A percentile compares a stretch with the other conserved stretches of the same genome.
Evolutionary conservation across 2,797 vertebrate genomes (phyloP).

Genomic region (Phoxinus dragarum): DNA sequence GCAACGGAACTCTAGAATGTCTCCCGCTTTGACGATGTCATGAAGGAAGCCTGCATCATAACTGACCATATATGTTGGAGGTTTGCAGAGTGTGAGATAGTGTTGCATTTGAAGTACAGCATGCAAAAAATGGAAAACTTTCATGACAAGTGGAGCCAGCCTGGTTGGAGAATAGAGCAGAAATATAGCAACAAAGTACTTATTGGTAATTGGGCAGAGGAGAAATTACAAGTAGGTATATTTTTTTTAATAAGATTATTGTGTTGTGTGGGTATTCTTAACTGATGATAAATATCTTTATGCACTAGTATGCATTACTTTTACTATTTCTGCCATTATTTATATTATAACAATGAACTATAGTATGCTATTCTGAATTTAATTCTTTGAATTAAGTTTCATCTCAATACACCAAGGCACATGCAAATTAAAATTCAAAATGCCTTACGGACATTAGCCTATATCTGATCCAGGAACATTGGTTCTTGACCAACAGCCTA

Average conservation of each 20-base stretch:
- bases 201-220: slow-evolving; percentile 79
- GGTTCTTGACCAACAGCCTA: not conserved
- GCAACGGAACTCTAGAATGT: slow-evolving; percentile 68
- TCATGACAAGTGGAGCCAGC: slow-evolving; percentile 70
- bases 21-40: slow-evolving; percentile 53
- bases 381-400: not conserved
- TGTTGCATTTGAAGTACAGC: slow-evolving; percentile 10
- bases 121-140: slow-evolving; percentile 55
- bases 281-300: not conserved
- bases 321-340: slow-evolving; percentile 1
- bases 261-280: not conserved
- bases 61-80: slow-evolving; percentile 49
- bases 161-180: slow-evolving; percentile 76
- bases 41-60: slow-evolving; percentile 51
- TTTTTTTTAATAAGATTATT: not conserved
- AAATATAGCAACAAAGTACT: slow-evolving; percentile 77
- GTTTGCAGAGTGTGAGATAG: slow-evolving; percentile 2
- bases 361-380: not conserved
- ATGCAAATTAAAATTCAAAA: not conserved
- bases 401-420: not conserved
- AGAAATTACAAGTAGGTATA: slow-evolving; percentile 75
- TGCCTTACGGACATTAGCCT: not conserved
- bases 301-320: not conserved
- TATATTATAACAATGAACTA: not conserved
- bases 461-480: not conserved